phyloP scores from a whole-genome alignment of 1,140 invertebrate species.

The Andrena cerasifolii region DNA sequence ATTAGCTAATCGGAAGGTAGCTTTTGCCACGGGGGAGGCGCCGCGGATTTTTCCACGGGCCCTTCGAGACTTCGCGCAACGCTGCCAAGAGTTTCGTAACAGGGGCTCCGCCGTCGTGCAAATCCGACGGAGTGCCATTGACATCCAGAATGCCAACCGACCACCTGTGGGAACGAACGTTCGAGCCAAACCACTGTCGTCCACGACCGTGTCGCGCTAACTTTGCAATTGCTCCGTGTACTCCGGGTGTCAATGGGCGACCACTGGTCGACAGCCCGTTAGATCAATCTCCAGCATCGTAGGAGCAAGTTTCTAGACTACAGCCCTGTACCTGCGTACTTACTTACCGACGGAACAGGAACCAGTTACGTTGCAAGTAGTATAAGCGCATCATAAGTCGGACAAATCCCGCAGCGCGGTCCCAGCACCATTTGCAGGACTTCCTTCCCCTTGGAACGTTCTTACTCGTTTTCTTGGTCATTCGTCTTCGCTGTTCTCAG shows the following conservation, averaged over 20 bases:
- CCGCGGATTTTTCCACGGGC: background rate
- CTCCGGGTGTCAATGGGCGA: background rate
- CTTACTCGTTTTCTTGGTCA: no score
- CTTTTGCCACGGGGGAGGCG: background rate
- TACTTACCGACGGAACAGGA: no score
- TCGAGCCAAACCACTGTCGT: slow-evolving; percentile 46
- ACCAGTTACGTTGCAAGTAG: no score
- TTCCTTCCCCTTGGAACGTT: no score
- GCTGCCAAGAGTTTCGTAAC: slow-evolving; percentile 59
- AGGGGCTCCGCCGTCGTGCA: slow-evolving; percentile 8
- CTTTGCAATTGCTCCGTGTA: slow-evolving; percentile 30
- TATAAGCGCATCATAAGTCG: no score
- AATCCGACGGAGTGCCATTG: slow-evolving; percentile 47
- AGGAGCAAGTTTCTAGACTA: no score
- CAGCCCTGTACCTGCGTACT: no score
- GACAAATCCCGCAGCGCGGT: no score
- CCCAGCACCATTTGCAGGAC: no score
- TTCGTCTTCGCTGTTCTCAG: no score
- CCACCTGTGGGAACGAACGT: slow-evolving; percentile 60
- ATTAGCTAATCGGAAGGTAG: background rate
- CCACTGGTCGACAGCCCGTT: background rate
- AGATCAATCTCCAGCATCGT: no score
- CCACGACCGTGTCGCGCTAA: slow-evolving; percentile 5
- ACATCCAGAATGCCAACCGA: slow-evolving; percentile 60
- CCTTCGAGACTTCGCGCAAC: slow-evolving; percentile 5